Evolutionary conservation across 2,113 vertebrate species (phyloP).

Genomic region (Lipophrys pholis): DNA sequence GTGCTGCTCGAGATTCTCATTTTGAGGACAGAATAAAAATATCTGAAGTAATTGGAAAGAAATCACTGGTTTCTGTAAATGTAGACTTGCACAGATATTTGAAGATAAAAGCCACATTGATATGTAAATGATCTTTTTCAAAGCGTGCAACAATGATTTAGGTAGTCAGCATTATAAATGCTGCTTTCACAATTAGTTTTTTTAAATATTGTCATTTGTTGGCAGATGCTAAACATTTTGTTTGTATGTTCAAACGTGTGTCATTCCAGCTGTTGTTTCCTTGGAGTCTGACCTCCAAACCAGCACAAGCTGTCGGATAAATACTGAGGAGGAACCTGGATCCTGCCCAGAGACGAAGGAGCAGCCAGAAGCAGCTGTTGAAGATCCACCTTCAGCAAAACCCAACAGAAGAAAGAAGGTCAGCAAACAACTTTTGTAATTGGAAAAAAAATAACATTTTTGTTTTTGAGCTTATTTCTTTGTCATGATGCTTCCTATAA

Average conservation of each 20-base stretch:
- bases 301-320: background rate
- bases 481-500: background rate
- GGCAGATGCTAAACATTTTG: too few species aligned
- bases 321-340: background rate
- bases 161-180: too few species aligned
- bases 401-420: conserved; percentile 75
- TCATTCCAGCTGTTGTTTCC: conserved; percentile 3
- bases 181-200: too few species aligned
- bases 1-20: background rate
- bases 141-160: too few species aligned
- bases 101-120: too few species aligned
- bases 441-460: background rate
- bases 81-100: too few species aligned
- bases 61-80: background rate
- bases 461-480: background rate
- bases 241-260: background rate
- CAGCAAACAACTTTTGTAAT: background rate
- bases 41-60: background rate
- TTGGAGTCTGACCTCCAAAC: conserved; percentile 30
- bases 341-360: conserved; percentile 33
- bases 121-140: too few species aligned
- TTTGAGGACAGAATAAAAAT: background rate
- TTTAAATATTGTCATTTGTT: too few species aligned
- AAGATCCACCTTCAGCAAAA: conserved; percentile 9
- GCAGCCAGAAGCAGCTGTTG: background rate